Conservation (phyloP, 1,140 invertebrate genomes). For the Oncopodura yosiiana region DNA sequence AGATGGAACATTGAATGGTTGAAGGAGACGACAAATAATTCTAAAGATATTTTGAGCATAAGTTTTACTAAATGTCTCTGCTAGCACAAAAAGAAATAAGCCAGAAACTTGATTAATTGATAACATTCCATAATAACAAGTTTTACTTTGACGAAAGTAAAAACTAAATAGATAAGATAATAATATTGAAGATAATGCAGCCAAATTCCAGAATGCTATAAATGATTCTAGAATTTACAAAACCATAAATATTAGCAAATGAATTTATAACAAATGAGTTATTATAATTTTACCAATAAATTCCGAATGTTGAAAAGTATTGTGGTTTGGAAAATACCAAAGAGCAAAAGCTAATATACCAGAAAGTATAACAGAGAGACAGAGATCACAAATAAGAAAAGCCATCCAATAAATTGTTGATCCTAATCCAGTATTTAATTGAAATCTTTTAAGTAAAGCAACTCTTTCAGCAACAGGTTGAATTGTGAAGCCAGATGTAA, state of each 20-base stretch:
- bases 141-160: neutral
- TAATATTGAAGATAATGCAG: conserved; percentile 5
- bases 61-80: too few relatives aligned
- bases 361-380: neutral
- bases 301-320: neutral
- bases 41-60: too few relatives aligned
- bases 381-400: neutral
- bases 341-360: neutral
- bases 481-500: conserved; percentile 8
- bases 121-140: conserved; percentile 5
- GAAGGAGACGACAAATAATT: too few relatives aligned
- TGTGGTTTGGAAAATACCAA: neutral
- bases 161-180: conserved; percentile 2
- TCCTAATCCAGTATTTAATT: neutral
- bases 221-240: neutral
- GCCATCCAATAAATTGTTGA: conserved; percentile 6
- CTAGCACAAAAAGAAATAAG: too few relatives aligned
- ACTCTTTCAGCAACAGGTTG: conserved; percentile 13
- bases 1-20: too few relatives aligned
- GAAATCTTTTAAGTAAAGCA: neutral
- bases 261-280: neutral
- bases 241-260: neutral
- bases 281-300: conserved; percentile 4
- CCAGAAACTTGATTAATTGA: conserved; percentile 7
- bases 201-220: neutral